Base-by-base conservation (phyloP, 2,797 vertebrate genomes). In the Heterohyrax brucei region DNA sequence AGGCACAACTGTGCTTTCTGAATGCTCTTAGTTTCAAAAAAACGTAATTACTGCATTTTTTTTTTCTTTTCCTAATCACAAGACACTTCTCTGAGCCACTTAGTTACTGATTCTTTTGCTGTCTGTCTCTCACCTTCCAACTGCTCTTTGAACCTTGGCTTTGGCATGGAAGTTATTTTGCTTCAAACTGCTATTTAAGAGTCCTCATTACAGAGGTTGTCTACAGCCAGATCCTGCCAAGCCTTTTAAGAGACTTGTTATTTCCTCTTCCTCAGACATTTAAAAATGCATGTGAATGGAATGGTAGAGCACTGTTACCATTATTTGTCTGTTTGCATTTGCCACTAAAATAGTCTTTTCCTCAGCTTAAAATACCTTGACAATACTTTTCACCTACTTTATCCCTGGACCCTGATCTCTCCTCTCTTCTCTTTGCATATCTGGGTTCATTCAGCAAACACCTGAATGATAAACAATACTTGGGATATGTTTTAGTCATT, bases 181-280 rank as follows among this genome's bases (percentile, higher is more conserved):
- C 91, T 91, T 89, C 56, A 83, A 90, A 91, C 88, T 96, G 78
- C 87, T 39, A 39, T 39, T 95, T 91, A 91, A 91, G 89, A 95
- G 61, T 87, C 62, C 80, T 89, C 87, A 77, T 96, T 96, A 95
- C 87, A 72, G 84, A 81, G 61, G 87, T 22, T 78, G 89, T 75
- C 9, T 26, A 91, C 82, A 91, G 85, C 50, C 78, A 91, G 72
- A 94, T 76, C 93, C 86, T 88, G 82, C 33, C 78, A 62, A 26
- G 81, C 85, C 91, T 91, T 72, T 72, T 86, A 77, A 90, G 72
- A 91, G 30, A 76, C 73, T 73, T 78, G 76, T 79, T 82, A 87
- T 86, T 82, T 86, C 33, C 56, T 13, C 87, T 48, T 16, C 24
- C 19, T 30, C 56, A 44, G 86, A 89, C 39, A 66, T 80, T 66